Conservation (phyloP, 2,888 invertebrate species). For the Nudaria mundana region DNA sequence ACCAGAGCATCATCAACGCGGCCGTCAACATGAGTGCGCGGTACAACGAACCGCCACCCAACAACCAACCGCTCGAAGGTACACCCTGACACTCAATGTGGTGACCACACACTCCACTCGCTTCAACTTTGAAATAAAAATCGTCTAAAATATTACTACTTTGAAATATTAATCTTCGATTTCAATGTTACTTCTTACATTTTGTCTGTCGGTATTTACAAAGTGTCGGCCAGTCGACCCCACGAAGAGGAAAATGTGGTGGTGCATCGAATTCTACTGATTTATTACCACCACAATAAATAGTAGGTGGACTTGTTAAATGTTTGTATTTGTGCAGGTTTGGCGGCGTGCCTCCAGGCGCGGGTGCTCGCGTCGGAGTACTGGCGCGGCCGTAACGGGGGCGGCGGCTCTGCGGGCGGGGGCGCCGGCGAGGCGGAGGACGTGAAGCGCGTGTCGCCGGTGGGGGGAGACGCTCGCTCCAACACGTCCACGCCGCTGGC, state of each 20-base stretch:
- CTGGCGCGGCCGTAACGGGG: slow-evolving; percentile 81
- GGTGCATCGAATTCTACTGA: too few species aligned
- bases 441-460: slow-evolving; percentile 34
- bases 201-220: too few species aligned
- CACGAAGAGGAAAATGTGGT: neutral
- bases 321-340: slow-evolving; percentile 68
- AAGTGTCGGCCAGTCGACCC: too few species aligned
- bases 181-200: too few species aligned
- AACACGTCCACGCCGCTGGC: slow-evolving; percentile 83
- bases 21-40: slow-evolving; percentile 92
- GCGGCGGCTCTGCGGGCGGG: neutral
- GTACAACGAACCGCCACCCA: slow-evolving; percentile 56
- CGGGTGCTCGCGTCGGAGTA: slow-evolving; percentile 85
- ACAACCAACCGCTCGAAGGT: slow-evolving; percentile 62
- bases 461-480: slow-evolving; percentile 81
- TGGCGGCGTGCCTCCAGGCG: slow-evolving; percentile 91
- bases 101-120: too few species aligned
- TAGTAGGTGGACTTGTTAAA: neutral
- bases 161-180: too few species aligned
- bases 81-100: neutral
- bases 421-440: slow-evolving; percentile 22
- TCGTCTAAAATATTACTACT: too few species aligned
- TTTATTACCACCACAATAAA: too few species aligned
- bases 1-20: slow-evolving; percentile 93
- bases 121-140: too few species aligned